Evolutionary conservation across 2,888 invertebrate genomes (phyloP).

Genomic region (Sarcophaga rosellei): DNA sequence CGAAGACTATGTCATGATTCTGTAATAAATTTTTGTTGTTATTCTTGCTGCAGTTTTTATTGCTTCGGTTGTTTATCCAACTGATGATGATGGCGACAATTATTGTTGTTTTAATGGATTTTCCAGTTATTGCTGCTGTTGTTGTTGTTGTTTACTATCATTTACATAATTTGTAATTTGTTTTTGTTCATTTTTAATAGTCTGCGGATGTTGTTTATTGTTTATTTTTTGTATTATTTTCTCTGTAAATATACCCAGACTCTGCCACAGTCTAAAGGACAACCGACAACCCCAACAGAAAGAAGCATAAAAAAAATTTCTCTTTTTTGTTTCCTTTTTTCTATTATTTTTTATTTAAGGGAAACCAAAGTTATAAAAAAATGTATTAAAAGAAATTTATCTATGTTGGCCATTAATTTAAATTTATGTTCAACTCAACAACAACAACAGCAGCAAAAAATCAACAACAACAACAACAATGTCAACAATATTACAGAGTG

Average conservation of each 20-base stretch:
- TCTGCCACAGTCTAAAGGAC: no score
- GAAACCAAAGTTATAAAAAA: neutral
- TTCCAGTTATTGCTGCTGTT: constrained; percentile 16
- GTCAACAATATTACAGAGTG: neutral
- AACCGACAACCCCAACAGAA: neutral
- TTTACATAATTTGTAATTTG: constrained; percentile 51
- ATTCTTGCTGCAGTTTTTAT: neutral
- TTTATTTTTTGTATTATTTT: no score
- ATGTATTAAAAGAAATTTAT: constrained; percentile 27
- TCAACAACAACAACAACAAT: neutral
- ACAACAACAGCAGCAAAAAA: neutral
- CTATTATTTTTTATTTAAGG: neutral
- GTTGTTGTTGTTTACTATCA: constrained; percentile 12
- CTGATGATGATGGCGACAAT: constrained; percentile 2
- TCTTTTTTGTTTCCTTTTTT: neutral
- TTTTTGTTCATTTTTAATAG: constrained; percentile 40
- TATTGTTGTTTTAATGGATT: constrained; percentile 30
- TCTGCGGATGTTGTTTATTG: neutral
- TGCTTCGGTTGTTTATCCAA: neutral
- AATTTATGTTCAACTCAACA: constrained; percentile 47
- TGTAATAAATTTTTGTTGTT: no score
- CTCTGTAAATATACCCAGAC: no score
- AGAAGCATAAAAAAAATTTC: no score
- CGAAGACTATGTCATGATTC: neutral
- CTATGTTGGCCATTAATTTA: constrained; percentile 42